Base-by-base conservation (phyloP, 2,888 invertebrate genomes). In the Latheticus oryzae region DNA sequence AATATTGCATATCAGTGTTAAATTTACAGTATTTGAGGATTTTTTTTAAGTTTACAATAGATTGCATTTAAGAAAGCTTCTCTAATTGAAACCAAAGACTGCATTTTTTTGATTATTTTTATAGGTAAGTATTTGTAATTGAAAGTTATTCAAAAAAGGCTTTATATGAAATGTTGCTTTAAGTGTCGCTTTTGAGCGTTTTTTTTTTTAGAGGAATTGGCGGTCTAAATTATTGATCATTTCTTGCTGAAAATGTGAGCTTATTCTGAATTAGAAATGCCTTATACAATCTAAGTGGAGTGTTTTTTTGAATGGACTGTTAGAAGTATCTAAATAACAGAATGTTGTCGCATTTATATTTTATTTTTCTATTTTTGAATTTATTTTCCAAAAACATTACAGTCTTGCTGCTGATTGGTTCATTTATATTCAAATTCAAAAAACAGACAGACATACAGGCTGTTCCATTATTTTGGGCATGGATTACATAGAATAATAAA, bases 1-100 rank as follows among this genome's bases (percentile, higher is more conserved):
- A 62, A 64, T 61, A 57, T 55, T 65, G 66, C 66, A 67, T 67
- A 67, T 67, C 66, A 67, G 58, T 67, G 66, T 65, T 63, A 61
- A 38, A 2, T n/a, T 21, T 61, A 57, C 53, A 42, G 13, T 52
- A 33, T 40, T 52, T 28, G 52, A 52, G 37, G 50, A 38, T 32
- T 11, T 30, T 17, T 37, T 38, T n/a, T n/a, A n/a, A n/a, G n/a
- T n/a, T 15, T 43, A 8, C 28, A 28, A 11, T 28, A 28, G n/a
- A n/a, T 33, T 23, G 52, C 52, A 28, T 52, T 52, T 42, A 38
- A 23, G 30, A 16, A 24, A 28, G 16, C 30, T 35, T 33, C 21
- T 38, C 5, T 33, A 5, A 4, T 32, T 17, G 32, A 23, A 42
- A 50, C 56, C 56, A 56, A 56, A 56, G 56, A 50, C 50, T 56